These are phyloP conservation scores for Megatriorchis doriae DNA, from an alignment of 2,113 vertebrate species.

Conservation along the genomic window DNA sequence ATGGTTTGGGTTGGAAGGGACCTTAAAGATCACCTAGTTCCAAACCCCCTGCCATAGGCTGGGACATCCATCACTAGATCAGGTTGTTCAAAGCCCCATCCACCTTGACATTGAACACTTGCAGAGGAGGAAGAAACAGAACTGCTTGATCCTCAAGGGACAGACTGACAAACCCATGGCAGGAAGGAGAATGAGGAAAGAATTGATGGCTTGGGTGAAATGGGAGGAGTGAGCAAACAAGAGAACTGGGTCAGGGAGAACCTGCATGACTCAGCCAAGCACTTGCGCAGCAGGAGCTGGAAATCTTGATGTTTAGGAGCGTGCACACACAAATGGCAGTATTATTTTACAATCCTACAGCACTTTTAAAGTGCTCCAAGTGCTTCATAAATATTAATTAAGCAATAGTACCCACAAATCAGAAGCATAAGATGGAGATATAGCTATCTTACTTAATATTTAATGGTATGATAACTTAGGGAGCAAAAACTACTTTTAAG, in stretches of 20 bases:
- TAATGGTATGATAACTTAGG: neutral
- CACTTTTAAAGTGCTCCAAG: neutral
- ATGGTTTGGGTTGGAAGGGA: neutral
- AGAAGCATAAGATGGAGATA: neutral
- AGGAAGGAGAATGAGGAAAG: neutral
- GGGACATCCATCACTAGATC: neutral
- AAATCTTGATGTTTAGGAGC: neutral
- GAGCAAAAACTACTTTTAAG: neutral
- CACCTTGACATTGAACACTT: neutral
- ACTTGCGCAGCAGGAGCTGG: fast-evolving
- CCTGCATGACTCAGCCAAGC: neutral
- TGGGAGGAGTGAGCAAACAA: neutral
- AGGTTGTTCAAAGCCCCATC: neutral
- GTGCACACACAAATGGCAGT: neutral
- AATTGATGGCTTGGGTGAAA: neutral
- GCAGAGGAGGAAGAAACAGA: neutral
- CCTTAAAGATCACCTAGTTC: neutral
- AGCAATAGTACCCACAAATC: neutral
- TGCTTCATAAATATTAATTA: neutral
- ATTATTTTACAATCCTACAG: neutral
- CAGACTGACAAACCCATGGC: neutral
- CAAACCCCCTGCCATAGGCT: neutral
- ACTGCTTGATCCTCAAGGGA: neutral
- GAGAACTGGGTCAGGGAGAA: neutral
- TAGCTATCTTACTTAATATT: neutral